Evolutionary conservation across 2,797 vertebrate species (phyloP), one percentile per base, ranked within the genome.

Genomic region (Rhinophrynus dorsalis): DNA sequence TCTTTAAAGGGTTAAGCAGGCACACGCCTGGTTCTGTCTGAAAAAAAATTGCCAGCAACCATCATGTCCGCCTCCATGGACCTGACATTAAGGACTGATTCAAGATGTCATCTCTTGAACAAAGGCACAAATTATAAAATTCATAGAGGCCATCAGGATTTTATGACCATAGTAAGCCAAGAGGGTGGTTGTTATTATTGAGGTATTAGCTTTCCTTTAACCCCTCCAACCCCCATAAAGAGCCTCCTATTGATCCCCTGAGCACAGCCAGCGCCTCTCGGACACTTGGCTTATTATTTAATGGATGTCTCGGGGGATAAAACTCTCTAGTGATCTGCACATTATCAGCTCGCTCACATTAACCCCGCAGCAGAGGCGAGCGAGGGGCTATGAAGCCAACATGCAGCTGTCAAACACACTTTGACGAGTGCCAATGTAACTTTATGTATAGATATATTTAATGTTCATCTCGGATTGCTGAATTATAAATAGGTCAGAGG

Each of bases 221-320:
- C n/a, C n/a, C n/a, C n/a, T n/a, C n/a, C n/a, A n/a, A n/a, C n/a
- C n/a, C n/a, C n/a, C n/a, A n/a, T n/a, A n/a, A n/a, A n/a, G n/a
- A n/a, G n/a, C n/a, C n/a, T n/a, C n/a, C 2, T 55, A 69, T 69
- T 44, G 67, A 69, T 69, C 51, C 50, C 37, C 57, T 24, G 26
- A 29, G n/a, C 37, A 20, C 48, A 55, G 47, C 17, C 48, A 42
- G 21, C 67, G 38, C 60, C 45, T 68, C 66, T 57, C 30, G 11
- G 26, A 35, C 64, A 17, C 30, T 26, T 58, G 60, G 51, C 51
- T 62, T 37, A 47, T 29, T 62, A 64, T 71, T 71, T 64, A 71
- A 71, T 71, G 68, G 68, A 23, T 30, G 58, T 35, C 60, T 60
- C 60, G 32, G 1, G 68, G 68, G 60, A 27, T 17, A 5, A 23